Evolutionary conservation across 2,797 vertebrate species (phyloP), one percentile per base, ranked within the genome.

Genomic region (Peromyscus melanophrys): DNA sequence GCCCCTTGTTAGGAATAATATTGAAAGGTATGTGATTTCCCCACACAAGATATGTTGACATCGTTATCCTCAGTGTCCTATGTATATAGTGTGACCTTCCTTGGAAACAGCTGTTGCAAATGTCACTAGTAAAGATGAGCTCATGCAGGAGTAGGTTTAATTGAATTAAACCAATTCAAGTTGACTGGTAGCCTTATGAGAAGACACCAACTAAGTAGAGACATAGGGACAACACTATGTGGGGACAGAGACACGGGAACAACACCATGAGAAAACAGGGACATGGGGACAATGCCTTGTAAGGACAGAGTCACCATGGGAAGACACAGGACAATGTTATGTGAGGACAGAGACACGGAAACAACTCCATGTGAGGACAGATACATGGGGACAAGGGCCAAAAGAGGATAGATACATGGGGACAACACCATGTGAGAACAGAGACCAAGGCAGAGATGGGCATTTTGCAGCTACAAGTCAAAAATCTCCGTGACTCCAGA

Each of bases 381-480:
- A 40, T 4, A 11, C n/a, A 40, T 23, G 4, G 69, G n/a, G 19
- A 71, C 4, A 10, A 2, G 6, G 13, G 13, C n/a, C 43, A 6
- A 1, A 7, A 57, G 52, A 23, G 17, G 71, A 27, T 16, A 65
- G 78, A 46, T 9, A 23, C 89, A 71, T 11, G 16, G 40, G 49
- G 46, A 55, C 4, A 17, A 12, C 2, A 4, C 17, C 52, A 82
- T 16, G 46, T n/a, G 29, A 71, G 8, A 21, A 76, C 27, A 43
- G 27, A n/a, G 3, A 37, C 7, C 9, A 34, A 93, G 52, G 78
- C 59, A 52, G 21, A 73, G 27, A 43, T 0, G 17, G 27, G 82
- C n/a, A 21, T 3, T 0, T 19, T 0, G 61, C 0, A 21, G 25
- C 27, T 78, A 34, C 14, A n/a, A 86, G 23, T 31, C 49, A 31